A percentile compares a stretch with the other conserved stretches of the same genome.
These are phyloP conservation scores for Harpalus rufipes DNA, from an alignment of 2,888 invertebrate species.

Conservation along the genomic window DNA sequence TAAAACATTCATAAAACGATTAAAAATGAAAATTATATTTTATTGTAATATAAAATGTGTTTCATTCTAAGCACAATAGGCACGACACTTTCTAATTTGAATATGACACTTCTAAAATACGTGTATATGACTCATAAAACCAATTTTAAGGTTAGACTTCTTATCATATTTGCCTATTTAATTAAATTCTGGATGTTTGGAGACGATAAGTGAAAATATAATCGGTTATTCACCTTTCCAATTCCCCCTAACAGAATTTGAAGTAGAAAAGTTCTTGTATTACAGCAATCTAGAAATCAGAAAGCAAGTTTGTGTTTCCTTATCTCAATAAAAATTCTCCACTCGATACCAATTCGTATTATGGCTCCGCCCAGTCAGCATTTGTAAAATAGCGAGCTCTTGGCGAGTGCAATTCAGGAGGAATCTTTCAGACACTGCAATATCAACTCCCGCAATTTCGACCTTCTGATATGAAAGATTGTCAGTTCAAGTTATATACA, in stretches of 20 bases:
- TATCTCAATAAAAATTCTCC: conserved; percentile 41
- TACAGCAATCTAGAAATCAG: conserved; percentile 6
- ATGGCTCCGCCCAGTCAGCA: conserved; percentile 28
- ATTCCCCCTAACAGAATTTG: neutral
- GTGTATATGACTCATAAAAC: neutral
- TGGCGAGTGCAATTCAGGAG: conserved; percentile 18
- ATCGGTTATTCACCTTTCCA: conserved; percentile 2
- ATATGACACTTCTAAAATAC: neutral
- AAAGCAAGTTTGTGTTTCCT: conserved; percentile 21
- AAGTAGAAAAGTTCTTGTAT: neutral
- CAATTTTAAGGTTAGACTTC: conserved; percentile 4
- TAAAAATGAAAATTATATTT: too few relatives aligned
- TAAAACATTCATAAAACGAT: too few relatives aligned
- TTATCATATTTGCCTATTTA: conserved; percentile 12
- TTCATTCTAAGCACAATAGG: neutral
- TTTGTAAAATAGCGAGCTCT: conserved; percentile 27
- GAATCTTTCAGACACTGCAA: too few relatives aligned
- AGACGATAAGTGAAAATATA: conserved; percentile 5
- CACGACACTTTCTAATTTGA: neutral
- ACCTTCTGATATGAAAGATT: too few relatives aligned
- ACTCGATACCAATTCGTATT: conserved; percentile 29
- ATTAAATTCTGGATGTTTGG: neutral
- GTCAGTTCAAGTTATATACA: too few relatives aligned
- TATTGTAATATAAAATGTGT: neutral
- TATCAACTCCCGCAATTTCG: too few relatives aligned